Percentiles rank a stretch among this genome's conserved stretches.
Evolutionary conservation across 1,140 invertebrate genomes (phyloP).

Genomic region (Drosophila subobscura): DNA sequence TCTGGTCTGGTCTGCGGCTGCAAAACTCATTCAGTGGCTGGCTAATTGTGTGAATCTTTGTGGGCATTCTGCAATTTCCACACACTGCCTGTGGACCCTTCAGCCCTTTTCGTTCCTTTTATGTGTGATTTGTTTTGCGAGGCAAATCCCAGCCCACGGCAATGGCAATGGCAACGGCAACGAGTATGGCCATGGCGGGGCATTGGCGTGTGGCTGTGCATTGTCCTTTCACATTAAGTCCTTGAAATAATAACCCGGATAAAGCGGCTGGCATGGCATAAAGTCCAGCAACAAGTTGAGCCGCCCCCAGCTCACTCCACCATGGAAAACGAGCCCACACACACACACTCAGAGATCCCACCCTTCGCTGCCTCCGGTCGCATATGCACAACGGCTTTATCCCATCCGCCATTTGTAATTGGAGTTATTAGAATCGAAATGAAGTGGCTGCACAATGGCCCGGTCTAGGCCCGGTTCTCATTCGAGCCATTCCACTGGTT

Average conservation of each 20-base stretch:
- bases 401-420: conserved; percentile 74
- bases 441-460: conserved; percentile 46
- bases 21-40: conserved; percentile 32
- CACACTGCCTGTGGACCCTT: conserved; percentile 1
- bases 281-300: conserved; percentile 78
- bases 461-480: conserved; percentile 11
- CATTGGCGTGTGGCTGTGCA: conserved; percentile 42
- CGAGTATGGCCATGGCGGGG: not conserved
- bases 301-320: conserved; percentile 33
- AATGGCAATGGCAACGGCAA: too few species aligned
- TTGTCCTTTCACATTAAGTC: conserved; percentile 74
- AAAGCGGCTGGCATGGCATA: conserved; percentile 70
- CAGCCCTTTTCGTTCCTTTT: conserved; percentile 26
- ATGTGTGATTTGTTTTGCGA: conserved; percentile 62
- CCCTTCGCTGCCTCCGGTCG: conserved; percentile 2
- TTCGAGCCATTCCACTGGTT: conserved; percentile 8
- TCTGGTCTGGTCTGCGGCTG: conserved; percentile 1
- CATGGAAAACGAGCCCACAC: conserved; percentile 13
- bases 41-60: conserved; percentile 47
- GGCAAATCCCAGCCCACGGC: conserved; percentile 52
- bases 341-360: conserved; percentile 14
- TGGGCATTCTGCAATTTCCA: conserved; percentile 29
- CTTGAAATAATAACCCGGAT: conserved; percentile 80
- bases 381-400: conserved; percentile 65
- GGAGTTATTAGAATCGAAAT: conserved; percentile 81